Evolutionary conservation across 2,113 vertebrate genomes (phyloP).

Genomic region (Tupaia chinensis): DNA sequence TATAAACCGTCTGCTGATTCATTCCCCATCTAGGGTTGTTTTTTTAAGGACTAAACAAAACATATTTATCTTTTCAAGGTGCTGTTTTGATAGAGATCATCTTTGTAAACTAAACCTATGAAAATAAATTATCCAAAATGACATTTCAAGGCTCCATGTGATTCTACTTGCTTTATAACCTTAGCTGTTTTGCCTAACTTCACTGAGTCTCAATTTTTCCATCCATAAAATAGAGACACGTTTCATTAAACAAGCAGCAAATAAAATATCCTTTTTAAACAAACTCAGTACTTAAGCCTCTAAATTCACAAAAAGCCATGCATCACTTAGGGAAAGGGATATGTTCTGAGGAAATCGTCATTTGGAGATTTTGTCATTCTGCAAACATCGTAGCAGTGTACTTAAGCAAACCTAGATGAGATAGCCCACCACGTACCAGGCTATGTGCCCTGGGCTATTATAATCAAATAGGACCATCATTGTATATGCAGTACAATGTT

Average conservation of each 20-base stretch:
- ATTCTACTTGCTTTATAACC: not conserved
- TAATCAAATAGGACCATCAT: too few species aligned
- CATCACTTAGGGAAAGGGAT: too few species aligned
- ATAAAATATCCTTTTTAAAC: not conserved
- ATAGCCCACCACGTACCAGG: too few species aligned
- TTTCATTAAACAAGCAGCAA: not conserved
- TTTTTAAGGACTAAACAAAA: conserved; percentile 39
- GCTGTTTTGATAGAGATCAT: conserved; percentile 7
- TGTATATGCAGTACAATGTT: too few species aligned
- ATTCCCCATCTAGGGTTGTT: not conserved
- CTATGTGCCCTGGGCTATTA: too few species aligned
- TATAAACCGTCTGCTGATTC: not conserved
- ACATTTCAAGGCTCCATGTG: not conserved
- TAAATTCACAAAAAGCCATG: too few species aligned
- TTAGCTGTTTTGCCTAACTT: conserved; percentile 25
- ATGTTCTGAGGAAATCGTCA: too few species aligned
- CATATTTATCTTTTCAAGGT: not conserved
- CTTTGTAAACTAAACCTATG: not conserved
- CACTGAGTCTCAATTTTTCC: not conserved
- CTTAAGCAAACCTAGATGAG: too few species aligned
- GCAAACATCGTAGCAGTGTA: too few species aligned
- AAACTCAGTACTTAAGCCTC: too few species aligned
- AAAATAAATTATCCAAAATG: not conserved
- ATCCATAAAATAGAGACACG: conserved; percentile 6
- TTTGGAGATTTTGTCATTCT: too few species aligned